A percentile compares a stretch with the other conserved stretches of the same genome.
These are phyloP conservation scores for Scelioninae gen. 2 DNA, from an alignment of 2,888 invertebrate genomes.

Conservation along the genomic window DNA sequence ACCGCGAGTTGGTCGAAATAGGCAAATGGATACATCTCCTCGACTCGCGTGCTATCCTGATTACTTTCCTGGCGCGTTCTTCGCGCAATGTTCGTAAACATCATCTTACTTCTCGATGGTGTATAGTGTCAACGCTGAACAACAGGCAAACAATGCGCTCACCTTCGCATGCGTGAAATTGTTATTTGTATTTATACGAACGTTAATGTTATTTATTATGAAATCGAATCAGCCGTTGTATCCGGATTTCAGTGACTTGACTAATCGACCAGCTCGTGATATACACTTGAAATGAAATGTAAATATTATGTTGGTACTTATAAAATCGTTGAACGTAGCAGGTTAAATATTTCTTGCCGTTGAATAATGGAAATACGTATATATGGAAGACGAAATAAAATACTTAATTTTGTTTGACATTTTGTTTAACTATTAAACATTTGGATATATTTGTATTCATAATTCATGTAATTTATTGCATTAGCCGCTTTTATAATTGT, in stretches of 20 bases:
- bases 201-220: conserved; percentile 10
- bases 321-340: too few relatives aligned
- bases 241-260: too few relatives aligned
- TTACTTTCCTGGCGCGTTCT: conserved; percentile 64
- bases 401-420: too few relatives aligned
- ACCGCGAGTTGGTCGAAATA: conserved; percentile 25
- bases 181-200: not conserved
- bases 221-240: too few relatives aligned
- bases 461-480: too few relatives aligned
- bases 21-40: too few relatives aligned
- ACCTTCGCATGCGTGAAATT: not conserved
- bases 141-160: not conserved
- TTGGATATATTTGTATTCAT: too few relatives aligned
- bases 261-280: too few relatives aligned
- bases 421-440: too few relatives aligned
- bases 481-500: too few relatives aligned
- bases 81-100: conserved; percentile 68
- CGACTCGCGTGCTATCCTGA: conserved; percentile 58
- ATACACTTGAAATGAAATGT: too few relatives aligned
- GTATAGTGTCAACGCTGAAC: conserved; percentile 1
- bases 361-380: not conserved
- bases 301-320: not conserved
- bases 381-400: not conserved
- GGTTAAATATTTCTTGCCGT: not conserved
- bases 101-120: conserved; percentile 47